Conservation (phyloP, 2,797 vertebrate genomes). For the Chloroceryle amazona region DNA sequence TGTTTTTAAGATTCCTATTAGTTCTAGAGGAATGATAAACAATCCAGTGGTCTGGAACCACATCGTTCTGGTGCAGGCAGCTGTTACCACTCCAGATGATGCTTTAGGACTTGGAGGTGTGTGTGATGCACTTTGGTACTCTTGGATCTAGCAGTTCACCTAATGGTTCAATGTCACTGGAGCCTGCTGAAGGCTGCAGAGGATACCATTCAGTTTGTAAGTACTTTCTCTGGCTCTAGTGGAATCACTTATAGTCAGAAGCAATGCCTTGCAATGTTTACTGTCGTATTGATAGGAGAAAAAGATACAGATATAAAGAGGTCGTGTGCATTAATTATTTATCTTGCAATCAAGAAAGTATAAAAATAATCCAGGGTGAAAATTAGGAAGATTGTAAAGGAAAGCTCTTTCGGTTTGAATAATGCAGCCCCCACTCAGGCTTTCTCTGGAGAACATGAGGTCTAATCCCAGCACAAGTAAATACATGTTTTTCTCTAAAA, state of each 20-base stretch:
- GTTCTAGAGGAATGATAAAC: background rate
- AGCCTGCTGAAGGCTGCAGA: background rate
- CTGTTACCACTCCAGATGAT: background rate
- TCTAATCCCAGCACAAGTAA: conserved; percentile 8
- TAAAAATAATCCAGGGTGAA: conserved; percentile 21
- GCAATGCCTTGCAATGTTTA: background rate
- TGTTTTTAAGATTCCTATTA: background rate
- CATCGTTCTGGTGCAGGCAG: background rate
- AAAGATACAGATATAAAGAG: background rate
- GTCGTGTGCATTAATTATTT: conserved; percentile 6
- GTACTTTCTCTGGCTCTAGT: background rate
- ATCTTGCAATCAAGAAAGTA: background rate
- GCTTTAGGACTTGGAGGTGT: background rate
- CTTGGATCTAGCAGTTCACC: background rate
- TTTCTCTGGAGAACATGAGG: background rate
- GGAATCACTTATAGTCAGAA: background rate
- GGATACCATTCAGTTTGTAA: background rate
- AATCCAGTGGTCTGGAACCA: background rate
- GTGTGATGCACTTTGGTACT: background rate
- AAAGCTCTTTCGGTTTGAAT: background rate
- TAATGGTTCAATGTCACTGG: background rate
- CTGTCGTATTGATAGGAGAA: background rate
- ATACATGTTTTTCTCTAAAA: background rate
- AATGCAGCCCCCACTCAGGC: background rate
- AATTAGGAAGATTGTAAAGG: background rate